Conservation (phyloP, 2,888 invertebrate species). For the Patella depressa region DNA sequence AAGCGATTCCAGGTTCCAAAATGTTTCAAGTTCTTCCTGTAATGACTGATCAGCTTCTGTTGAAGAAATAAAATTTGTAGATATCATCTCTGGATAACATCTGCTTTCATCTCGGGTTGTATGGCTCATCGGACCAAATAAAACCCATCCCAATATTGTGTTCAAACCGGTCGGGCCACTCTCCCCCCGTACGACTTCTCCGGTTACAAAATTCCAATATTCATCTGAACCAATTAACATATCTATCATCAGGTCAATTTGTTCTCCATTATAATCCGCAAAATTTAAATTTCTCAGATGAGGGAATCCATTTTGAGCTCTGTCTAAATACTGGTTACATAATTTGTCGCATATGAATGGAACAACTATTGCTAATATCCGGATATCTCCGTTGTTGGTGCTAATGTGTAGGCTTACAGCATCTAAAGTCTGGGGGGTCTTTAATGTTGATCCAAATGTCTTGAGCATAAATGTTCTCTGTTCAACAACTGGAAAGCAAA, state of each 20-base stretch:
- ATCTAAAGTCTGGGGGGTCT: neutral
- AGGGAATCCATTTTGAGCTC: neutral
- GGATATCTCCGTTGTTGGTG: neutral
- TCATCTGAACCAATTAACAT: neutral
- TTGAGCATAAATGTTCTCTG: neutral
- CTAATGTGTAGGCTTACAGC: neutral
- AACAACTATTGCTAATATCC: neutral
- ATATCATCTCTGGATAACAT: neutral
- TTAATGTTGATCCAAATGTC: neutral
- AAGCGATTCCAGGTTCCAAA: neutral
- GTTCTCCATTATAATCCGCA: neutral
- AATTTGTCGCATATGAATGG: neutral
- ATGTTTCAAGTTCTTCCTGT: neutral
- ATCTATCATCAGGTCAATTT: neutral
- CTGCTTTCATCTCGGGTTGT: neutral
- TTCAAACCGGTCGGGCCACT: neutral
- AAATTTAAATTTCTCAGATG: neutral
- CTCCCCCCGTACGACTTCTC: neutral
- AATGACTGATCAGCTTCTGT: neutral
- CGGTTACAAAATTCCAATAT: slow-evolving; percentile 4
- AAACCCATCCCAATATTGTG: neutral
- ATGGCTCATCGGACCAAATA: neutral
- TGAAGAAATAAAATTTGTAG: neutral
- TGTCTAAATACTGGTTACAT: neutral
- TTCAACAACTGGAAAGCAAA: neutral